Evolutionary conservation across 2,888 invertebrate genomes (phyloP), one percentile per base, ranked within the genome.

Genomic region (Alcis repandata): DNA sequence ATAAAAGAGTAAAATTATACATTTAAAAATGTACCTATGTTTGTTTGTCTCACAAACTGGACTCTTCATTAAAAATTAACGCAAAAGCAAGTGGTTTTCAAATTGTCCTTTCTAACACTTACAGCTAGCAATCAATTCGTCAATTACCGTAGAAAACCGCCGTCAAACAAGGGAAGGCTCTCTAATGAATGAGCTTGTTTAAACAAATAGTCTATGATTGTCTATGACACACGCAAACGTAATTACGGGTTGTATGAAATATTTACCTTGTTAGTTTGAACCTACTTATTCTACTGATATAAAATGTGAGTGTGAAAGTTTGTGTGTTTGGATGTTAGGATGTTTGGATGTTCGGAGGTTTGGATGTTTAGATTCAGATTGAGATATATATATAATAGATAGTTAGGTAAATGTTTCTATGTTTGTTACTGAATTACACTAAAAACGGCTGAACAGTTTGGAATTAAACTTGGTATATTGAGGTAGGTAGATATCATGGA

Each of bases 151-250:
- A 60, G 74, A 72, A 60, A 53, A 71, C 67, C 75, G 70, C 73
- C 70, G 69, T 67, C 68, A 70, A 80, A 87, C 84, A 84, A 81
- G 85, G 82, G 70, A 82, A 83, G 70, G 80, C 85, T 86, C 77
- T 87, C 82, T 83, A 86, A 85, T 85, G 80, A 86, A 86, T 79
- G 77, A 79, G 78, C 74, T 78, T 79, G 79, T 78, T 79, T 79
- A 72, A 76, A 82, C 76, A 79, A 82, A 81, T 77, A 71, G 65
- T 77, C 68, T 73, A 67, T 72, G 48, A 48, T 60, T 33, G 48
- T 32, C 43, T 58, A 45, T 51, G 51, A 51, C 36, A 60, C 79
- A 83, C 76, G 80, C 79, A 73, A 72, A 68, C 52, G 69, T 79
- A 77, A 76, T 77, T 59, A 59, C 51, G 46, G 70, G 58, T 19